Conservation (phyloP, 2,888 invertebrate species). For the Heliconius charithonia region DNA sequence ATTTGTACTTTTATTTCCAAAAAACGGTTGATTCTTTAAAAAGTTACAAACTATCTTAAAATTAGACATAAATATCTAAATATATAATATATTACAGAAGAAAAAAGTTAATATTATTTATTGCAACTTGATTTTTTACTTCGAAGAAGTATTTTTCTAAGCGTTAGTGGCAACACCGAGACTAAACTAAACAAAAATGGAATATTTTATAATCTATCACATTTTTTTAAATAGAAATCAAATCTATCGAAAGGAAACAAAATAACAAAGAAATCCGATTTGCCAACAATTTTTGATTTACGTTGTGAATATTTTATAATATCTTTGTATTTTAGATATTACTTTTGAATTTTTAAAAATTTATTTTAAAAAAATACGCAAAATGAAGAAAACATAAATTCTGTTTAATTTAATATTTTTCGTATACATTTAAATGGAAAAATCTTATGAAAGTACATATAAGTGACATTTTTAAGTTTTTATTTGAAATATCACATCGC, state of each 20-base stretch:
- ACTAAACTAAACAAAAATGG: constrained; percentile 73
- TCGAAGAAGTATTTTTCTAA: constrained; percentile 21
- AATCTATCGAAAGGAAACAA: constrained; percentile 19
- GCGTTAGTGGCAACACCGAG: constrained; percentile 35
- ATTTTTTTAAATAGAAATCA: constrained; percentile 53
- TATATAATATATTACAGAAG: constrained; percentile 65
- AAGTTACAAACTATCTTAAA: constrained; percentile 51
- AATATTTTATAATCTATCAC: constrained; percentile 74
- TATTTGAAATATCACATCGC: background rate
- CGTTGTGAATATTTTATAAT: constrained; percentile 6
- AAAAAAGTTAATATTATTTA: constrained; percentile 63
- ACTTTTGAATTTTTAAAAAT: background rate
- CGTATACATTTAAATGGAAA: constrained; percentile 19
- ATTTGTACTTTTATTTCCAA: constrained; percentile 42
- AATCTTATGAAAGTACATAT: constrained; percentile 29
- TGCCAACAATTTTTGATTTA: background rate
- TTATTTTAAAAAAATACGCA: background rate
- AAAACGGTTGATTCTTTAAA: constrained; percentile 33
- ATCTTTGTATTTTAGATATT: background rate
- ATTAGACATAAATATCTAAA: constrained; percentile 64
- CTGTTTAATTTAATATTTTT: background rate
- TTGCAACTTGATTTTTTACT: constrained; percentile 63
- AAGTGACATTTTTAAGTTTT: background rate
- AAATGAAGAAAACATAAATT: background rate
- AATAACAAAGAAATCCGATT: constrained; percentile 31